Percentiles rank a stretch among this genome's conserved stretches.
Conservation (phyloP, 1,140 invertebrate species). For the Camponotus floridanus region DNA sequence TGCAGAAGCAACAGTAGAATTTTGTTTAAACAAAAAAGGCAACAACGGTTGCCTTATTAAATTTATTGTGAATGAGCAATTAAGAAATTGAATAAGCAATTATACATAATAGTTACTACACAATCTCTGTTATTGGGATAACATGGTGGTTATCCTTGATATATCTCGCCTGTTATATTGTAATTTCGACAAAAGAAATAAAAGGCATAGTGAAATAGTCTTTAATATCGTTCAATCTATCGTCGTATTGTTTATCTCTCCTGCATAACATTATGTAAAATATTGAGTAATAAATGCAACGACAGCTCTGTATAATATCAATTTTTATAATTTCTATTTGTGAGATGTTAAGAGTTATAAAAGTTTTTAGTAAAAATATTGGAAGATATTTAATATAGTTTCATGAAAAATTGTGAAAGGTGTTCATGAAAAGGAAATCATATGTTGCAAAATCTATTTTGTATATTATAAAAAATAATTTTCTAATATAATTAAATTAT, state of each 20-base stretch:
- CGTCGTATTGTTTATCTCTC: background rate
- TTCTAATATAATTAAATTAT: too few species aligned
- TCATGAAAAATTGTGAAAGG: background rate
- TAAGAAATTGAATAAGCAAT: conserved; percentile 16
- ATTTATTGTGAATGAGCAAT: conserved; percentile 8
- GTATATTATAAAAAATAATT: background rate
- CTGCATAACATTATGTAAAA: conserved; percentile 6
- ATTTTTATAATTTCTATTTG: background rate
- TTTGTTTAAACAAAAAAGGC: background rate
- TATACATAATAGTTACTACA: conserved; percentile 16
- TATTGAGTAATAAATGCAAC: background rate
- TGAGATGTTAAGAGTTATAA: background rate
- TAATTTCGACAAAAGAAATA: conserved; percentile 48
- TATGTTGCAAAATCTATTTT: background rate
- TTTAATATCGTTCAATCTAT: background rate
- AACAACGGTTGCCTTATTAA: background rate
- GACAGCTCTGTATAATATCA: background rate
- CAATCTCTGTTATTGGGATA: background rate
- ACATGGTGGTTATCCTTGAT: background rate
- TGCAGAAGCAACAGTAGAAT: background rate
- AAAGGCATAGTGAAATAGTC: conserved; percentile 31
- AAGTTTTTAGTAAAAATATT: background rate
- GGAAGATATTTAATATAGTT: background rate
- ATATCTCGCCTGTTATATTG: conserved; percentile 15
- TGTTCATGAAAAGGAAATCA: too few species aligned